phyloP scores from a whole-genome alignment of 35 echinoderm and acorn worm species.

The Ophiothrix spiculata region DNA sequence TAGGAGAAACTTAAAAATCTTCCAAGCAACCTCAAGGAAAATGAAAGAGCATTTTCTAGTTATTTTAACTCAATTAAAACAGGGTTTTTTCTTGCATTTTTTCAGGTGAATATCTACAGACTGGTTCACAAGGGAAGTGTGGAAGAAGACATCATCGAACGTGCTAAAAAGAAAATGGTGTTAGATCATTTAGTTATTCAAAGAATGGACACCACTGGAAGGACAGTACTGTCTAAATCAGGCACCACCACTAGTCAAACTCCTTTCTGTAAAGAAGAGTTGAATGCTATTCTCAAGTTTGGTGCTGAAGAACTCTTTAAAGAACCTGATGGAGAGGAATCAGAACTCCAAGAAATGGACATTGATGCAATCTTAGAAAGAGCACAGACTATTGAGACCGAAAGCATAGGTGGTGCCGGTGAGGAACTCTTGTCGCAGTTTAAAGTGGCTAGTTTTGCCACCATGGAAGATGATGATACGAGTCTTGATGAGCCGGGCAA shows the following conservation, averaged over 20 bases:
- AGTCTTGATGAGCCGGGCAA: slow-evolving; percentile 53
- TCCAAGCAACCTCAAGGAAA: background rate
- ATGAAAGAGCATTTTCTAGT: no score
- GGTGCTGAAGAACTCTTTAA: slow-evolving; percentile 99
- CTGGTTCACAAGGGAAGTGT: slow-evolving; percentile 88
- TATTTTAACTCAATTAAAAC: background rate
- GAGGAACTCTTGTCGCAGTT: slow-evolving; percentile 97
- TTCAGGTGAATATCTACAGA: slow-evolving; percentile 92
- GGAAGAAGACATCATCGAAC: slow-evolving; percentile 95
- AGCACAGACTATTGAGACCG: slow-evolving; percentile 89
- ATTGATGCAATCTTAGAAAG: slow-evolving; percentile 96
- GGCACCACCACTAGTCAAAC: slow-evolving; percentile 67
- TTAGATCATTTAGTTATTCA: slow-evolving; percentile 96
- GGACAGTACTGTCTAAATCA: slow-evolving; percentile 95
- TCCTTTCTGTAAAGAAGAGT: slow-evolving; percentile 85
- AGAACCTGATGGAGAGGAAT: slow-evolving; percentile 83
- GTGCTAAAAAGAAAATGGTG: slow-evolving; percentile 96
- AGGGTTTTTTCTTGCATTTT: background rate
- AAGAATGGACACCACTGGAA: slow-evolving; percentile 92
- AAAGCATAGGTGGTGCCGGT: slow-evolving; percentile 67
- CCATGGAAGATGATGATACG: slow-evolving; percentile 60
- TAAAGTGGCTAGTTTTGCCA: slow-evolving; percentile 95
- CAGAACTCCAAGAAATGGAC: slow-evolving; percentile 85
- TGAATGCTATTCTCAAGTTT: slow-evolving; percentile 92
- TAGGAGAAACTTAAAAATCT: background rate